Evolutionary conservation across 2,888 invertebrate species (phyloP), one percentile per base, ranked within the genome.

Genomic region (Protodeltote pygarga): DNA sequence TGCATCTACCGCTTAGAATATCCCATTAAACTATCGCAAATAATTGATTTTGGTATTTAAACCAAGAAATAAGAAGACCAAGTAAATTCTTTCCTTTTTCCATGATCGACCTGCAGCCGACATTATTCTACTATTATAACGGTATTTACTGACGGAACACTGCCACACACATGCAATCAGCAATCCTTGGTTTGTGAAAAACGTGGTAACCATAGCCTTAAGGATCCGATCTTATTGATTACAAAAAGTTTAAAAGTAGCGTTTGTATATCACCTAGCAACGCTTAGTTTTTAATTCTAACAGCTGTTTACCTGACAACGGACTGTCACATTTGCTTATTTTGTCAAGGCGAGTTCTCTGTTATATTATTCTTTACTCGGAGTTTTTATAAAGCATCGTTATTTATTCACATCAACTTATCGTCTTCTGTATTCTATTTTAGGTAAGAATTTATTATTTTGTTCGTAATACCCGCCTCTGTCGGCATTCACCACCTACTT

Each of bases 261-360:
- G 47, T 29, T 40, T 48, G 23, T 25, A 4, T 33, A 67, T 78
- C 62, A 50, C 79, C 45, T 63, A 66, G 79, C 71, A 73, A 79
- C 79, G 48, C 6, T 38, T 37, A 50, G 59, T 68, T 71, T 75
- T 60, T 65, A 67, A 54, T 61, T 51, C 29, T 39, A 64, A 57
- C 62, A 65, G 45, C 65, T 70, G 71, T 65, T 62, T 65, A 57
- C 66, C 35, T 44, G 60, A 71, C 74, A 65, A 73, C 70, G 42
- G 23, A 33, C 38, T 63, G 64, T 64, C 63, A 62, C 35, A 51
- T 49, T 65, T 46, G 44, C 44, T 45, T 28, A 46, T 57, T 50
- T 25, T 42, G 45, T 41, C 31, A 42, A 41, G 32, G 45, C 27
- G 23, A 40, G 48, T 38, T 33, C 47, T 42, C 35, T 40, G 34